Evolutionary conservation across 2,797 vertebrate species (phyloP), one percentile per base, ranked within the genome.

Genomic region (Acanthornis magna): DNA sequence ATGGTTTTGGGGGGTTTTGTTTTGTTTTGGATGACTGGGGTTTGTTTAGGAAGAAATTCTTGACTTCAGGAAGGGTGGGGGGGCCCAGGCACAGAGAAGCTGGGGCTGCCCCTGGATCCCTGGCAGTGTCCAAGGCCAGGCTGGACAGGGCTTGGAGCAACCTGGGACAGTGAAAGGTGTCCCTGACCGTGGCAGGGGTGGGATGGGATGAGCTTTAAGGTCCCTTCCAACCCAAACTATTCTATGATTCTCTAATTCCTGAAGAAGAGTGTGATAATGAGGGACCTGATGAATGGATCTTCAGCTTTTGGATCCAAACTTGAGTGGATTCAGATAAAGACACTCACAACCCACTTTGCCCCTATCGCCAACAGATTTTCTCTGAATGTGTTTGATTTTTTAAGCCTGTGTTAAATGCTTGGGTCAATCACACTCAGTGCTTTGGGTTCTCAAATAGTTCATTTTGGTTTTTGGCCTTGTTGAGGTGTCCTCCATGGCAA

Each of bases 201-300:
- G 47, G 2, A 7, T 29, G 16, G 27, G 9, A 29, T 8, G 30
- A 13, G 6, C 19, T 53, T 34, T 27, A 34, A 40, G 11, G 11
- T 53, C 12, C 45, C 20, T 40, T 17, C 29, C n/a, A 73, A 34
- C 14, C 53, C 50, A 87, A 17, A 4, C 16, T 54, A 32, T 5
- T 19, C 26, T 16, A 21, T 7, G 34, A 42, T 13, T 60, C 40
- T 22, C 17, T 40, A 21, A 3, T 7, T 38, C 38, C 11, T 6
- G 48, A 22, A 47, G 53, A 40, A 15, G 8, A 67, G 10, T 9
- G 23, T 26, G 42, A 11, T 38, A 38, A 38, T 0, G 55, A 10
- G 34, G 8, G 19, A 63, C 29, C 7, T 0, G 0, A 5, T 0
- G 11, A n/a, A 22, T 1, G 67, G 3, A 26, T 67, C 22, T 54